Conservation (phyloP, 2,888 invertebrate species). For the Cylindroiulus punctatus region DNA sequence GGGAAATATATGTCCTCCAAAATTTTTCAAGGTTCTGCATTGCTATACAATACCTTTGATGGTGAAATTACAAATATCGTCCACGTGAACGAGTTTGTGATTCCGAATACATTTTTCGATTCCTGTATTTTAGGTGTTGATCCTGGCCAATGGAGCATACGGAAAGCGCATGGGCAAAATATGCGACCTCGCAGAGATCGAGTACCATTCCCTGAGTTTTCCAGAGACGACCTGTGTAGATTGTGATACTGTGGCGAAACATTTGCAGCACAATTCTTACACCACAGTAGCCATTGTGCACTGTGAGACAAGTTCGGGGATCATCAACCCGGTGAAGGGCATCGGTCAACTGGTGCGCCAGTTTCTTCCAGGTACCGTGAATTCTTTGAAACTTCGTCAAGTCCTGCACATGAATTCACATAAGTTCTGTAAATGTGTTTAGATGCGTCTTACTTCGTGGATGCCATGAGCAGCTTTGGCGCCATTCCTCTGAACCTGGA, state of each 20-base stretch:
- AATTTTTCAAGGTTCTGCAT: no score
- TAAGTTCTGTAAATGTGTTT: conserved; percentile 33
- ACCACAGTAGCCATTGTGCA: conserved; percentile 67
- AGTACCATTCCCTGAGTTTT: conserved; percentile 63
- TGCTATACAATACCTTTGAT: no score
- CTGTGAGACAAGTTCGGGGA: conserved; percentile 68
- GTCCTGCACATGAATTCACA: no score
- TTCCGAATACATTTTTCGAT: background rate
- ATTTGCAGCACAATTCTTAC: conserved; percentile 63
- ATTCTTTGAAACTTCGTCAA: no score
- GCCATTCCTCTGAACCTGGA: conserved; percentile 66
- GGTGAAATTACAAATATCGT: no score
- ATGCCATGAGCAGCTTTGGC: conserved; percentile 70
- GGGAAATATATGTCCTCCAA: no score
- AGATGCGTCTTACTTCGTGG: conserved; percentile 66
- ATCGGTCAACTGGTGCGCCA: conserved; percentile 65
- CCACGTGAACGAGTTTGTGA: no score
- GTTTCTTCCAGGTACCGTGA: conserved; percentile 61
- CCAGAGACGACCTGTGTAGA: conserved; percentile 65
- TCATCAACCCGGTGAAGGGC: conserved; percentile 66
- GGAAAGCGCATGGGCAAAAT: conserved; percentile 67
- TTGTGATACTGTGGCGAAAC: conserved; percentile 61
- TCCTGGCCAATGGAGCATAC: conserved; percentile 68
- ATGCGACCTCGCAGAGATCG: conserved; percentile 65
- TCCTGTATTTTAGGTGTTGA: conserved; percentile 63